Evolutionary conservation across 2,888 invertebrate species (phyloP).

Genomic region (Caenorhabditis sp.): DNA sequence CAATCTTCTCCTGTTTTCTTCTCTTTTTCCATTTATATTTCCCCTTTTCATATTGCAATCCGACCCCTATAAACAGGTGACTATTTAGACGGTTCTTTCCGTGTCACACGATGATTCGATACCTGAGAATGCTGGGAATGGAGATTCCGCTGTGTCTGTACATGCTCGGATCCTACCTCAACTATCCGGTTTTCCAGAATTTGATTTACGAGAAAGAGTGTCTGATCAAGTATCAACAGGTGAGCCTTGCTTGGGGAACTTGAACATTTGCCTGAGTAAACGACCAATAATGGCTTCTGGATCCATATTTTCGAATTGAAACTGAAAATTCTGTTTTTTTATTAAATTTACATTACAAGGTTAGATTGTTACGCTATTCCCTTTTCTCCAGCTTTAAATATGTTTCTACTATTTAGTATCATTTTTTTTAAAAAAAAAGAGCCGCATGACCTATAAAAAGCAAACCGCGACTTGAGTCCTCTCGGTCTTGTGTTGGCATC

Average conservation of each 20-base stretch:
- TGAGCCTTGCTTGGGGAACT: conserved; percentile 5
- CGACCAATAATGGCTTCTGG: no score
- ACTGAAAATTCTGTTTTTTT: background rate
- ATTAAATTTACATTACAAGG: background rate
- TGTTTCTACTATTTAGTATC: no score
- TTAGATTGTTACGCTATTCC: no score
- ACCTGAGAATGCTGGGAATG: conserved; percentile 72
- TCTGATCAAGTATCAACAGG: conserved; percentile 67
- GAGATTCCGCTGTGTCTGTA: conserved; percentile 84
- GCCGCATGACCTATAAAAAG: no score
- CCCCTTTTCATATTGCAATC: conserved; percentile 17
- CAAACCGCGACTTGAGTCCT: no score
- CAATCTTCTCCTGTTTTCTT: conserved; percentile 6
- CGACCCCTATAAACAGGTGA: conserved; percentile 40
- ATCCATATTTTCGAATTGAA: background rate
- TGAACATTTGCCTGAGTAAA: no score
- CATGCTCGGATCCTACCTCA: conserved; percentile 83
- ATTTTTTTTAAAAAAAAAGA: no score
- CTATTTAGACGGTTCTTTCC: no score
- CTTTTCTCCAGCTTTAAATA: background rate
- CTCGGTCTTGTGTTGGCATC: no score
- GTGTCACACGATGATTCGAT: conserved; percentile 49
- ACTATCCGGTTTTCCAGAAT: conserved; percentile 83
- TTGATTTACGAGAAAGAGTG: conserved; percentile 84
- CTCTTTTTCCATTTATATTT: no score